Evolutionary conservation across 2,797 vertebrate species (phyloP), one percentile per base, ranked within the genome.

Genomic region (Muraenolepis orangiensis): DNA sequence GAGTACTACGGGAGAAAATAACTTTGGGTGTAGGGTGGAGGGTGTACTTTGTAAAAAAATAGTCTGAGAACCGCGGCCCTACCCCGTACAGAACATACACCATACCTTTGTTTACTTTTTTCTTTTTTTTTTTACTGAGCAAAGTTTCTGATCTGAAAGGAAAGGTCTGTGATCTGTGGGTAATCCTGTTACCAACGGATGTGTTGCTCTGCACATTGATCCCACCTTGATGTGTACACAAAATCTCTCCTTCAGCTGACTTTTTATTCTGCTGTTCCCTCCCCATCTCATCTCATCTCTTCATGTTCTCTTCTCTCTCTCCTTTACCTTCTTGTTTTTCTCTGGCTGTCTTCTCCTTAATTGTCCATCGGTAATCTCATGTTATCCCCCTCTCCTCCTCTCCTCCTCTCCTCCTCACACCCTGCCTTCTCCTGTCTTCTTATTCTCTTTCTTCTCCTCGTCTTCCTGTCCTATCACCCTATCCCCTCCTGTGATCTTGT

Each of bases 181-280:
- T 90, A 86, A 87, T 88, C 81, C 79, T 68, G 74, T 88, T 87
- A 89, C 84, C 87, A 78, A 77, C 74, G 81, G 61, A 46, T 80
- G 81, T 72, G 82, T 87, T 76, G 87, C 84, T 81, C 78, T 74
- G 46, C 77, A 77, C 88, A 86, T 88, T 88, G 76, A 87, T 88
- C 88, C 85, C 80, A 84, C 84, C 86, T 87, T 78, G 81, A 71
- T 78, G 74, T 87, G 81, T 84, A 74, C 80, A 66, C 68, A 73
- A 80, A 76, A 82, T 83, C 77, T 80, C 31, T 66, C n/a, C 28
- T 42, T 36, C 29, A 34, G 40, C 67, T n/a, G 74, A 38, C 67
- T 70, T 26, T 26, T 36, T 13, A 26, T 36, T 70, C 69, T 40
- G 12, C 36, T 26, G 11, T 7, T 26, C 23, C 23, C 40, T 46